These are phyloP conservation scores for Micromesistius poutassou DNA, from an alignment of 2,797 vertebrate genomes.

Conservation along the genomic window DNA sequence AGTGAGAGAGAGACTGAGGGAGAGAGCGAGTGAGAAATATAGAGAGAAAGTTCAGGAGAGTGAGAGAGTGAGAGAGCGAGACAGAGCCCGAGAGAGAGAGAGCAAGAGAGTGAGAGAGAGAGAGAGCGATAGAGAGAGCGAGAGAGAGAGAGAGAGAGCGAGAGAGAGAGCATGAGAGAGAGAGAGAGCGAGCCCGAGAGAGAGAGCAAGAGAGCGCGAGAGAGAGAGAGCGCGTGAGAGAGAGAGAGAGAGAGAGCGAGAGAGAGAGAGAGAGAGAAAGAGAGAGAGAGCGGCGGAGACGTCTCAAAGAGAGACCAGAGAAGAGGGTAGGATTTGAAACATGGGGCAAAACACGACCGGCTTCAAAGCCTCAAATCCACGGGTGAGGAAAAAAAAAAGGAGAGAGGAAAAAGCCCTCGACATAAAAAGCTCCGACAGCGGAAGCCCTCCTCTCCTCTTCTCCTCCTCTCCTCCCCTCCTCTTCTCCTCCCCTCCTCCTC, in stretches of 20 bases:
- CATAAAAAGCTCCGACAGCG: conserved; percentile 57
- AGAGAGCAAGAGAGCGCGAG: too few species aligned
- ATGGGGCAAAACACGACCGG: conserved; percentile 35
- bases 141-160: conserved; percentile 15
- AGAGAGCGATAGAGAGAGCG: conserved; percentile 22
- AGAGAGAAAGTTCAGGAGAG: too few species aligned
- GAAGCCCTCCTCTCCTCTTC: conserved; percentile 57
- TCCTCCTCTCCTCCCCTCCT: conserved; percentile 52
- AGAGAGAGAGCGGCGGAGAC: conserved; percentile 39
- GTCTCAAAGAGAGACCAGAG: conserved; percentile 43
- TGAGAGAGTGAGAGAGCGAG: too few species aligned
- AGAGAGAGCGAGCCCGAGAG: too few species aligned
- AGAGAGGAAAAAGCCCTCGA: not conserved
- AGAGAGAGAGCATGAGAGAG: not conserved
- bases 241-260: not conserved
- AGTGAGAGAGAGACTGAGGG: too few species aligned
- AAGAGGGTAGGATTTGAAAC: conserved; percentile 52
- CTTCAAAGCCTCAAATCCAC: conserved; percentile 66
- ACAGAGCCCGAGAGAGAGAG: not conserved
- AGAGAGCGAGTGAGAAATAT: not conserved
- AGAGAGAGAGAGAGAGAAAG: conserved; percentile 1
- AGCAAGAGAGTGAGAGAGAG: not conserved
- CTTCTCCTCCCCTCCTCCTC: conserved; percentile 49
- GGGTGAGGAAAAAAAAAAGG: conserved; percentile 25
- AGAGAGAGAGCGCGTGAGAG: conserved; percentile 28